Evolutionary conservation across 2,797 vertebrate species (phyloP), one percentile per base, ranked within the genome.

Genomic region (Eptatretus atami): DNA sequence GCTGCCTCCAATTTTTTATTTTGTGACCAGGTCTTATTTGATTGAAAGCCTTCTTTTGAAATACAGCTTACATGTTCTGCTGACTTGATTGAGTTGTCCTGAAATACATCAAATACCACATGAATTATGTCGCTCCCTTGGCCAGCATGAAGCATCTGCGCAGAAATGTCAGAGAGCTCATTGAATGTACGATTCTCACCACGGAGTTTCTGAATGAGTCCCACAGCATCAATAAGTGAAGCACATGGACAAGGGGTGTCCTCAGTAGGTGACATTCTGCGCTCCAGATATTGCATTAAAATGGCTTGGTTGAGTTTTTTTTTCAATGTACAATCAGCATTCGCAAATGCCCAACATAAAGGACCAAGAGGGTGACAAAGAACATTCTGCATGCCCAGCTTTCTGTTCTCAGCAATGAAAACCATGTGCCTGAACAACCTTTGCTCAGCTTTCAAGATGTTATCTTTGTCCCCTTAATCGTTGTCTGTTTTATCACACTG

Each of bases 161-260:
- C 11, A 60, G 12, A 31, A 31, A 31, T 31, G 31, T 31, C 31
- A 31, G 31, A 31, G 3, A 31, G 31, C 31, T 31, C 31, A 31
- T 31, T 6, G 31, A 31, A 31, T 31, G 31, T 31, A 31, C 31
- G 31, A 31, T 31, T 31, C 31, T 31, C 31, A 31, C 55, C 55
- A 24, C 12, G 55, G 31, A 60, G 55, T 60, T 60, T 60, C 55
- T 60, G 55, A 60, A 60, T 12, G 55, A 60, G 55, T 60, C 55
- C 55, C 55, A 60, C 12, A 2, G 11, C 8, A 60, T 60, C 55
- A 60, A 31, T n/a, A 24, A n/a, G 55, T n/a, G 24, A 24, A 60
- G 55, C 55, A 60, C 55, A 24, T 60, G 55, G 55, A 60, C 2
- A 11, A 60, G 55, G 11, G 11, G 15, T 11, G 55, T 12, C 24